Evolutionary conservation across 2,888 invertebrate genomes (phyloP).

Genomic region (Pyrocoelia pectoralis): DNA sequence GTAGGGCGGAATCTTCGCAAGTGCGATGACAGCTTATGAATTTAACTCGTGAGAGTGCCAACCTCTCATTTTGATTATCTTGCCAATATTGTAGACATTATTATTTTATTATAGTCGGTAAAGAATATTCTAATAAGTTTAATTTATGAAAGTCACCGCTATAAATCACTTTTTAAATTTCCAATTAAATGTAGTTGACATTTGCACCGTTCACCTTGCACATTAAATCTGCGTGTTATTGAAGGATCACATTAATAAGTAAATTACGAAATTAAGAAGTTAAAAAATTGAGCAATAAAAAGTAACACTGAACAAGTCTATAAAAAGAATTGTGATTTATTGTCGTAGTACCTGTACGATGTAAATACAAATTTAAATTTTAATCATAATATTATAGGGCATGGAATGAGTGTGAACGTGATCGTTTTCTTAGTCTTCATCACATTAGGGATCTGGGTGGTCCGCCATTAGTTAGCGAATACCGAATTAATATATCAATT

Average conservation of each 20-base stretch:
- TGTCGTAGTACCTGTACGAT: neutral
- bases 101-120: neutral
- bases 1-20: slow-evolving; percentile 25
- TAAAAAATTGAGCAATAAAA: neutral
- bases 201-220: slow-evolving; percentile 1
- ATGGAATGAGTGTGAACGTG: slow-evolving; percentile 30
- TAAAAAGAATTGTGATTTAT: slow-evolving; percentile 1
- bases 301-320: neutral
- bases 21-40: slow-evolving; percentile 32
- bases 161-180: neutral
- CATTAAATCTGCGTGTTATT: neutral
- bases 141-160: neutral
- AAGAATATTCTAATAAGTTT: neutral
- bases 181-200: neutral
- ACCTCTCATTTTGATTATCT: slow-evolving; percentile 18
- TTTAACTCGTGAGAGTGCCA: slow-evolving; percentile 28
- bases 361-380: slow-evolving; percentile 7
- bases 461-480: slow-evolving; percentile 47
- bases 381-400: neutral
- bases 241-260: neutral
- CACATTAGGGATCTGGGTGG: slow-evolving; percentile 44
- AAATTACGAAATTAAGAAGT: slow-evolving; percentile 1
- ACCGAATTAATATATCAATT: slow-evolving; percentile 49
- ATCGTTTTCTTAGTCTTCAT: slow-evolving; percentile 25
- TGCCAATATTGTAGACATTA: neutral